Base-by-base conservation (phyloP, 1,140 invertebrate species). In the Leptinotarsa undecemlineata region DNA sequence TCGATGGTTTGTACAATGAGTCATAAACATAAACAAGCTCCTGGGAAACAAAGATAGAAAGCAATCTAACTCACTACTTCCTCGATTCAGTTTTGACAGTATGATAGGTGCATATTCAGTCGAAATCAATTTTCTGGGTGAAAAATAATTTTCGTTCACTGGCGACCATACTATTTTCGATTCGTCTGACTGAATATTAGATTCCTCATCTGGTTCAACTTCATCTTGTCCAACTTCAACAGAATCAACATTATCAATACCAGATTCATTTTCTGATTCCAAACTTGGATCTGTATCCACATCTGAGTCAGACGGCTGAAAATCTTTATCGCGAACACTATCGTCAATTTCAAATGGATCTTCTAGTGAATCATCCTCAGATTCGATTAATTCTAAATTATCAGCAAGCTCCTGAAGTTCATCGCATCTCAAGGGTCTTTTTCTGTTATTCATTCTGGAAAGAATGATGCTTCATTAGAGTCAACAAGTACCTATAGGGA, bases 1-100 rank as follows among this genome's bases (percentile, higher is more conserved):
- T 48, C 67, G 47, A 4, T 68, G n/a, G 26, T 68, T 68, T n/a
- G 67, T 68, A 68, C 67, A 68, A 26, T 68, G 21, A 26, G 26
- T 33, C n/a, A 68, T 68, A 48, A 20, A 26, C 26, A 68, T 42
- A n/a, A 68, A 68, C 20, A 63, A 23, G 62, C 62, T 63, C 0
- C 62, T 63, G 23, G 62, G n/a, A 19, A 63, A 23, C 21, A 23
- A 23, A 23, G 2, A 23, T 23, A 3, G 19, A 20, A 63, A 23
- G n/a, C 23, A 51, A 51, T 51, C 48, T 51, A 51, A 51, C 4
- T 51, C 11, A 51, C 48, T 51, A 4, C 48, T 51, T 17, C 48
- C 48, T 51, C 3, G 48, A 51, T 51, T 51, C 2, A 51, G 4
- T 51, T 51, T 51, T 17, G 48, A 51, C 11, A 51, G 48, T 51